Evolutionary conservation across 2,113 vertebrate genomes (phyloP).

Genomic region (Syngnathoides biaculeatus): DNA sequence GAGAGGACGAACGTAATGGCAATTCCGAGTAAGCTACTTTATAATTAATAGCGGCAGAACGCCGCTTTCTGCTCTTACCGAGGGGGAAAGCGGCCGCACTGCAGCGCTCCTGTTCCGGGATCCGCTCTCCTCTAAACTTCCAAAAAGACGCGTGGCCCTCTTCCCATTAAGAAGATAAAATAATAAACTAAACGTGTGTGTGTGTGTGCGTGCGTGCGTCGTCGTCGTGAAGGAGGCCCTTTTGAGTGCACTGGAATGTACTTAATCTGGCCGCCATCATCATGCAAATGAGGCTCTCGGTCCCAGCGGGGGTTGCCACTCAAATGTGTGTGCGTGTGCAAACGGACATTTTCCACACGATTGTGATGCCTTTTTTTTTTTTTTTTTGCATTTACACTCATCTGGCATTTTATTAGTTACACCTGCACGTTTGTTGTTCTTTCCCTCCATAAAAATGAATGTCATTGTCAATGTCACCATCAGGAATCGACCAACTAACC

Average conservation of each 20-base stretch:
- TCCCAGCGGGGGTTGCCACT: slow-evolving; percentile 43
- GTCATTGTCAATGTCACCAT: too few species aligned
- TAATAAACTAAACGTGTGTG: neutral
- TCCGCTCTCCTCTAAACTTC: neutral
- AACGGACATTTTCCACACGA: neutral
- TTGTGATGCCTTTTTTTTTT: neutral
- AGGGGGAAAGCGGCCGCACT: slow-evolving; percentile 36
- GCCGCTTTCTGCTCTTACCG: neutral
- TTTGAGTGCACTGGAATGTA: slow-evolving; percentile 71
- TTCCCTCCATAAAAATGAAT: neutral
- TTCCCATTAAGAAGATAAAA: neutral
- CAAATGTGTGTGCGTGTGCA: slow-evolving; percentile 4
- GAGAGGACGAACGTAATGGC: neutral
- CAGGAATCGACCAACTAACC: too few species aligned
- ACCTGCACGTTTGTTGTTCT: neutral
- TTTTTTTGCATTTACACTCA: neutral
- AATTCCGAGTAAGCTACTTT: neutral
- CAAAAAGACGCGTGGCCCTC: neutral
- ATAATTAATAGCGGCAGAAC: slow-evolving; percentile 2
- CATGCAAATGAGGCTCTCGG: slow-evolving; percentile 66
- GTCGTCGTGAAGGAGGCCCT: slow-evolving; percentile 34
- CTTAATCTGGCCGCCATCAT: slow-evolving; percentile 69
- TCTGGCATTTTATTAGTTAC: neutral
- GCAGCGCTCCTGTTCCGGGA: slow-evolving; percentile 3
- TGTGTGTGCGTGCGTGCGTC: slow-evolving; percentile 31